Conservation (phyloP, 2,113 vertebrate genomes). For the Otis tarda region DNA sequence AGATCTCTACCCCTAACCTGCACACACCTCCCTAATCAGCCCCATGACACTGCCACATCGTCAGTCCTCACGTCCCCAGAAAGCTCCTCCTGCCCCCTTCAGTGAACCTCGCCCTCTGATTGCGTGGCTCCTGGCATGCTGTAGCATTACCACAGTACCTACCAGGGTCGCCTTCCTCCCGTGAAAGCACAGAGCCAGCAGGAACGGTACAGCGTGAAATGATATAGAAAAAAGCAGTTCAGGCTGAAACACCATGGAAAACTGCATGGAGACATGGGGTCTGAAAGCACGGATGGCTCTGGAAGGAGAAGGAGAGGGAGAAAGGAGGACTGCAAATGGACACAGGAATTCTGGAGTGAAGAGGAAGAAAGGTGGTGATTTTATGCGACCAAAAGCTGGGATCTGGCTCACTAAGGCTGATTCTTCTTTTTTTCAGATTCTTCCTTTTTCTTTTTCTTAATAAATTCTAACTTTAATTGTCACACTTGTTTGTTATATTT, state of each 20-base stretch:
- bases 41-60: neutral
- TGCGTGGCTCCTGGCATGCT: neutral
- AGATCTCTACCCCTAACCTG: neutral
- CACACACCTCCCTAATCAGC: too few species aligned
- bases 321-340: neutral
- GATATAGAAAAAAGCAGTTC: neutral
- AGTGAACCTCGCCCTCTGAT: neutral
- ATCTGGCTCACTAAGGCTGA: neutral
- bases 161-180: fast-evolving
- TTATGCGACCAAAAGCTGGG: neutral
- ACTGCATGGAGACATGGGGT: fast-evolving
- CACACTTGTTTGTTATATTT: neutral
- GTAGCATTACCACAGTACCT: neutral
- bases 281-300: neutral
- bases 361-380: neutral
- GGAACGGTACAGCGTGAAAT: neutral
- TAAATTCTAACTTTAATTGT: neutral
- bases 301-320: neutral
- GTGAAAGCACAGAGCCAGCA: neutral
- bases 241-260: neutral
- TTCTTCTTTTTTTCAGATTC: neutral
- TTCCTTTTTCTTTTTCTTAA: neutral
- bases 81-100: neutral
- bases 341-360: neutral
- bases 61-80: neutral